Evolutionary conservation across 92 coral and sea anemone genomes (phyloP), one percentile per base, ranked within the genome.

Genomic region (Siderastrea siderea): DNA sequence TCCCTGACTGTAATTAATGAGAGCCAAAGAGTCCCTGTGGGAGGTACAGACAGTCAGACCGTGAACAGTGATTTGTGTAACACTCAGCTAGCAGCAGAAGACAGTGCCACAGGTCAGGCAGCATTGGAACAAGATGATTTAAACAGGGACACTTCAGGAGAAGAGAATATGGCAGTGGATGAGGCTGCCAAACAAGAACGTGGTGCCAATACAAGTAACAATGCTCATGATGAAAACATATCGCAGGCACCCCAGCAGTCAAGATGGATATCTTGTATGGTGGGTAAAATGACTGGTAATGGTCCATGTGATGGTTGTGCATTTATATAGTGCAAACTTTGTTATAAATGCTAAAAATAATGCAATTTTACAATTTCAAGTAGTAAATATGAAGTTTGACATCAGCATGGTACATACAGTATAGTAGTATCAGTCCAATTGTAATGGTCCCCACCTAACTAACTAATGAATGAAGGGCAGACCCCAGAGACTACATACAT

Each of bases 181-280:
- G 51, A 53, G 10, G 52, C 66, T n/a, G 26, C 14, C 14, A 68
- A 77, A 16, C 38, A 26, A 26, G 38, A 26, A 26, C 38, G 38
- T 26, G 53, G 6, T 43, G 15, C 15, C 38, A 3, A 3, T 17
- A 6, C 69, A 55, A 7, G 64, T 51, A 68, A 17, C 67, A 70
- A 44, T 9, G 5, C 15, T 52, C 17, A 26, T 12, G 60, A 48
- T 19, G 57, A 64, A 4, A 17, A 78, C 48, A 48, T 26, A 14
- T 7, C 83, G 8, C 58, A 64, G 3, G 47, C 51, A 1, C 4
- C 75, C 38, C 63, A 11, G 6, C 7, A 49, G 43, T 10, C 53
- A 57, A 81, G 67, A 5, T 81, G 86, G 76, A 46, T 82, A 57
- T 58, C 86, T 55, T 57, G 78, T 7, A 47, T 45, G 86, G 86